Base-by-base conservation (phyloP, 37 sponge, comb jelly and placozoan species). In the Petrosia ficiformis region DNA sequence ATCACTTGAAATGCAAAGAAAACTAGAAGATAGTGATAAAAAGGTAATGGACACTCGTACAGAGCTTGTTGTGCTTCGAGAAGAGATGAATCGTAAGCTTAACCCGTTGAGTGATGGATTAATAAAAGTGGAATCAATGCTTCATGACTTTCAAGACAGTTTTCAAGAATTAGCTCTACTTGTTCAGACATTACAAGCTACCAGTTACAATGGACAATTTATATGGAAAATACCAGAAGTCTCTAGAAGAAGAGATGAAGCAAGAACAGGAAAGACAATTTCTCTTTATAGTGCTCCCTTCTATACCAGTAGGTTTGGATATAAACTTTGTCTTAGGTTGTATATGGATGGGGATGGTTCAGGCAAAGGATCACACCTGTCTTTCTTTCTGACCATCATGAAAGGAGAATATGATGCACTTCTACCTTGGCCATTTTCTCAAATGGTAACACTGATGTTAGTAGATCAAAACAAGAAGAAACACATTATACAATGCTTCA, bases 251-350 rank as follows among this genome's bases (percentile, higher is more conserved):
- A 85, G 83, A 56, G 48, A 79, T 11, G 94, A 93, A 28, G 94
- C 94, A 44, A 78, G 60, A 24, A 42, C 60, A 25, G 94, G 89
- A 4, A 84, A 59, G 59, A 86, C 84, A 1, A 42, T 93, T 43
- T 93, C 94, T 2, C 77, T 93, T 26, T 93, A 93, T 73, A 81
- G 82, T 56, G 90, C 94, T 34, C 94, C 94, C 0, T 93, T 93
- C 83, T 93, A 76, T 76, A 93, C 90, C 26, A 75, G 84, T 35
- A 75, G 86, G 11, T 77, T 85, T 59, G 94, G 94, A 11, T 93
- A 93, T 82, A 88, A 86, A 78, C 38, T 93, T 54, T 93, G 94
- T 57, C 78, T 89, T 37, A 30, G 94, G 22, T 73, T 93, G 8
- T 93, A 93, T 54, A 78, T 93, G 79, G 77, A 89, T 79, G 94